A percentile compares a stretch with the other conserved stretches of the same genome.
phyloP scores from a whole-genome alignment of 2,113 vertebrate genomes.

The Entelurus aequoreus region DNA sequence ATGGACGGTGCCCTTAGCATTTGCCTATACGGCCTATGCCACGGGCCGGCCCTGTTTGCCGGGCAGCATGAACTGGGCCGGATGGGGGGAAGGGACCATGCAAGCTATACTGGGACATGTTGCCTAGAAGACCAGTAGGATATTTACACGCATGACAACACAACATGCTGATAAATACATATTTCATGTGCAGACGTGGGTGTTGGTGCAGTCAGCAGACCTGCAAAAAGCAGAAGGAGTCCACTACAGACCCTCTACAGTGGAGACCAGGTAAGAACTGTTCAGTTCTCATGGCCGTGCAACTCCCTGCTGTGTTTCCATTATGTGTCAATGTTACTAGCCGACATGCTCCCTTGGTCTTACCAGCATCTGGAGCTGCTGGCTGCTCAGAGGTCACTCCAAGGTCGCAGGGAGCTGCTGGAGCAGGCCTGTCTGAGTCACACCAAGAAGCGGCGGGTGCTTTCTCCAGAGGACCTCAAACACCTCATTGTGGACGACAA shows the following conservation, averaged over 20 bases:
- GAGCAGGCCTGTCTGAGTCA: conserved; percentile 77
- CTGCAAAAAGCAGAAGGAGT: conserved; percentile 73
- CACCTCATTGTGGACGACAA: conserved; percentile 92
- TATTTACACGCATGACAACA: not conserved
- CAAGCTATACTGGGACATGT: not conserved
- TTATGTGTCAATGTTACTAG: not conserved
- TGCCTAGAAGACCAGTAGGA: not conserved
- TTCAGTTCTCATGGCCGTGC: conserved; percentile 3
- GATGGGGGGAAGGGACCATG: not conserved
- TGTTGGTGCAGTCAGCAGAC: conserved; percentile 54
- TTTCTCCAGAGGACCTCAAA: conserved; percentile 81
- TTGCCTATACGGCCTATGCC: too few relatives aligned
- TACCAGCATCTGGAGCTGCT: conserved; percentile 60
- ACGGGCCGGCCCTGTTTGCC: too few relatives aligned
- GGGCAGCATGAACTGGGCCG: conserved; percentile 3
- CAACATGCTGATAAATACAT: not conserved
- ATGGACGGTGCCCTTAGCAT: too few relatives aligned
- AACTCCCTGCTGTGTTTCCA: not conserved
- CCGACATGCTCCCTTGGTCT: conserved; percentile 11
- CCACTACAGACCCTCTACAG: conserved; percentile 81
- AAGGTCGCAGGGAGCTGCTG: conserved; percentile 79
- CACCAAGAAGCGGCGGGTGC: conserved; percentile 79
- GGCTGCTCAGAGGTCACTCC: conserved; percentile 71
- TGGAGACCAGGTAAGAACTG: conserved; percentile 78
- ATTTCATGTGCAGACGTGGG: conserved; percentile 47